Conservation (phyloP, 2,888 invertebrate genomes). For the Sminthurinus aureus region DNA sequence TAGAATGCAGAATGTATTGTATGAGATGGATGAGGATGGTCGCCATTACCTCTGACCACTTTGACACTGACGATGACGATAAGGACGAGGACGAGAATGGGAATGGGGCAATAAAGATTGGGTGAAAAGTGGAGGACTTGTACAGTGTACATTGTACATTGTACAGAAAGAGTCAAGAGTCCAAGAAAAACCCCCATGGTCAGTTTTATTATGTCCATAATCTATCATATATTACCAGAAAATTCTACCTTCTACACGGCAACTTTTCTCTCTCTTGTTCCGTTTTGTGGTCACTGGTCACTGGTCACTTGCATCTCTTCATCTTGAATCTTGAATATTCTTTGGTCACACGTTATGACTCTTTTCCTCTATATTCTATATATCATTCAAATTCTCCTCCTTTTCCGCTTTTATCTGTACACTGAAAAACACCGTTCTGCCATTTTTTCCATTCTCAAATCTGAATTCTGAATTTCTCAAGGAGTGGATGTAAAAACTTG, state of each 20-base stretch:
- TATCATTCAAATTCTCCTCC: neutral
- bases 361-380: too few species aligned
- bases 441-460: too few species aligned
- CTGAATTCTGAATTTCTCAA: neutral
- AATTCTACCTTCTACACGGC: constrained; percentile 17
- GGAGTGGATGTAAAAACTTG: too few species aligned
- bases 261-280: constrained; percentile 10
- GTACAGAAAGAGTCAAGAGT: constrained; percentile 10
- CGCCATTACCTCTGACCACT: constrained; percentile 49
- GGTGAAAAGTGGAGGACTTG: constrained; percentile 46
- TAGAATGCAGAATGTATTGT: too few species aligned
- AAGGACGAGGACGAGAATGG: constrained; percentile 43
- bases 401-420: neutral
- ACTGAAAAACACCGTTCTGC: neutral
- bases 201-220: constrained; percentile 32
- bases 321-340: too few species aligned
- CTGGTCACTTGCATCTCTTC: neutral
- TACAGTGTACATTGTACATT: too few species aligned
- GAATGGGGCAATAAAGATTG: constrained; percentile 52
- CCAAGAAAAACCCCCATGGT: constrained; percentile 28
- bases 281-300: neutral
- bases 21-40: too few species aligned
- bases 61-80: constrained; percentile 34
- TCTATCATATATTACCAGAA: constrained; percentile 39
- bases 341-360: too few species aligned